Evolutionary conservation across 2,888 invertebrate species (phyloP), one percentile per base, ranked within the genome.

Genomic region (Sesamia inferens): DNA sequence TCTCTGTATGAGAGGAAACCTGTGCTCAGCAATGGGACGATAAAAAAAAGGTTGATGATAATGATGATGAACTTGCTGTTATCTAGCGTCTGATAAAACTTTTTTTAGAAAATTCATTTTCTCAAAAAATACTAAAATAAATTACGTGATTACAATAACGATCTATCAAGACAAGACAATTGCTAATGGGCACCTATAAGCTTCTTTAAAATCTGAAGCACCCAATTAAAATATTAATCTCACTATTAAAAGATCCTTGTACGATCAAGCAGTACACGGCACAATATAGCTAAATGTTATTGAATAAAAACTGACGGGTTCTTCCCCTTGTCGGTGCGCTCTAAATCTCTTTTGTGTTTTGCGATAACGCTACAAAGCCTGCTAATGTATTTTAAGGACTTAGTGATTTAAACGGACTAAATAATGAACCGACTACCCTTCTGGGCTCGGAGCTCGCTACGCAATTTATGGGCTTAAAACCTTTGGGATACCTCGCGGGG

Each of bases 361-460:
- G 90, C 93, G 95, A 96, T 96, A 95, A 93, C 94, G 93, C 87
- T 93, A 95, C 96, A 96, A 96, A 96, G 96, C 94, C 90, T 92
- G 92, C 95, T 96, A 96, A 96, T 96, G 94, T 96, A 94, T 94
- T 96, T 96, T 95, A 96, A 95, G 96, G 96, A 96, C 96, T 96
- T 96, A 95, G 96, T 93, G 95, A 96, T 96, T 96, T 96, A 96
- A 96, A 96, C 95, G 94, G 96, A 96, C 96, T 96, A 94, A 94
- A 95, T 96, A 95, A 96, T 96, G 95, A 95, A 94, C 92, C 91
- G 81, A 88, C 93, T 94, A 95, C 96, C 96, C 95, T 94, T 94
- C 91, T 67, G 63, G 19, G 59, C 89, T 87, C 89, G 85, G 81
- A 81, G 87, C 89, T 90, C 87, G 88, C 88, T 84, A 88, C 85